These are phyloP conservation scores for Cotesia typhae DNA, from an alignment of 1,140 invertebrate genomes.

Conservation along the genomic window DNA sequence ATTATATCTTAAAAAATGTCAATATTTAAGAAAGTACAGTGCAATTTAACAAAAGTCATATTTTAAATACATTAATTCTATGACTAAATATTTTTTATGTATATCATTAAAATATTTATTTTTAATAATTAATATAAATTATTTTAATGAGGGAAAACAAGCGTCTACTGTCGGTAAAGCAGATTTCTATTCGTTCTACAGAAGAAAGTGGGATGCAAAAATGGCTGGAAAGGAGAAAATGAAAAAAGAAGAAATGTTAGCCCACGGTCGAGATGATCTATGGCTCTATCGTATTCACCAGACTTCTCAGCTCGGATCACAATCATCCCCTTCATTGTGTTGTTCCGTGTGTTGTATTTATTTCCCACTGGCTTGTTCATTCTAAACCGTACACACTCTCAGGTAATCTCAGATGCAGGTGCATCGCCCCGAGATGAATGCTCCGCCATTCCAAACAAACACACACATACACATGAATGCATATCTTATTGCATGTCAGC, in stretches of 20 bases:
- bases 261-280: constrained; percentile 52
- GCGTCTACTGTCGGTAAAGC: no score
- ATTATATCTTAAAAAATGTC: no score
- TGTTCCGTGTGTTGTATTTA: no score
- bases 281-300: constrained; percentile 57
- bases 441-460: no score
- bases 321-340: constrained; percentile 58
- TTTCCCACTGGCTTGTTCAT: constrained; percentile 46
- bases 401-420: constrained; percentile 28
- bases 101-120: no score
- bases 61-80: no score
- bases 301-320: constrained; percentile 48
- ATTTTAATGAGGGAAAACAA: no score
- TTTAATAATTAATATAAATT: no score
- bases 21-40: no score
- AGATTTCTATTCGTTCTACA: no score
- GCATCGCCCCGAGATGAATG: constrained; percentile 25
- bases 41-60: no score
- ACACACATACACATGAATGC: background rate
- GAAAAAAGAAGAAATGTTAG: constrained; percentile 15
- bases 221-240: constrained; percentile 22
- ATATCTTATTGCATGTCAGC: constrained; percentile 13
- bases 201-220: constrained; percentile 22
- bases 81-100: no score
- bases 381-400: constrained; percentile 15